These are phyloP conservation scores for Thripadectes ignobilis DNA, from an alignment of 2,797 vertebrate species.

Conservation along the genomic window DNA sequence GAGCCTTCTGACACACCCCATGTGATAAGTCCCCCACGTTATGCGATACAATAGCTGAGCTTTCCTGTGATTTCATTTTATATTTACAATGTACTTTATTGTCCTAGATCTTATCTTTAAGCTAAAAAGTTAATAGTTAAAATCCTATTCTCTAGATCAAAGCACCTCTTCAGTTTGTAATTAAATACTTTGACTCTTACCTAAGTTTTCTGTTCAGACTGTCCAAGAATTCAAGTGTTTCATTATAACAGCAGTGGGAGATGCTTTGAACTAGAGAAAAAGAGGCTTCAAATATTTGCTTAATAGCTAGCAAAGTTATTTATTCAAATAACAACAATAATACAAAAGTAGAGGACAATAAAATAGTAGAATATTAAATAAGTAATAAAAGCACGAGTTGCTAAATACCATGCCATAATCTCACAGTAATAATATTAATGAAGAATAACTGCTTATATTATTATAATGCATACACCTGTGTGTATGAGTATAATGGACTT, in stretches of 20 bases:
- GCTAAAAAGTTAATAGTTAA: conserved; percentile 7
- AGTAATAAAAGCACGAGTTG: not conserved
- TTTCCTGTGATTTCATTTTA: not conserved
- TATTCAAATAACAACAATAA: conserved; percentile 41
- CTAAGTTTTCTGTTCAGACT: conserved; percentile 3
- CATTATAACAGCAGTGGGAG: conserved; percentile 23
- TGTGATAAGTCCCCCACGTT: not conserved
- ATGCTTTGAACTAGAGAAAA: conserved; percentile 40
- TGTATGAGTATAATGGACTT: not conserved
- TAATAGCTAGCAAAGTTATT: conserved; percentile 37
- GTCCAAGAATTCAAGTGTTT: conserved; percentile 53
- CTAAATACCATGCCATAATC: not conserved
- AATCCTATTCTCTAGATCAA: conserved; percentile 33
- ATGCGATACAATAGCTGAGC: not conserved
- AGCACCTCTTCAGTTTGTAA: not conserved
- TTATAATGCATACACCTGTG: not conserved
- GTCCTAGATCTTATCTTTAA: not conserved
- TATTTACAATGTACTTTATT: not conserved
- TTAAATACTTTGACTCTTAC: conserved; percentile 36
- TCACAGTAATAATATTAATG: not conserved
- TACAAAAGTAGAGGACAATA: not conserved
- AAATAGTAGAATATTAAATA: conserved; percentile 3
- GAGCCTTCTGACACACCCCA: not conserved
- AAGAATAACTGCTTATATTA: not conserved
- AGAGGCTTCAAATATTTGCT: conserved; percentile 26